These are phyloP conservation scores for Pollenia angustigena DNA, from an alignment of 2,888 invertebrate genomes.

Conservation along the genomic window DNA sequence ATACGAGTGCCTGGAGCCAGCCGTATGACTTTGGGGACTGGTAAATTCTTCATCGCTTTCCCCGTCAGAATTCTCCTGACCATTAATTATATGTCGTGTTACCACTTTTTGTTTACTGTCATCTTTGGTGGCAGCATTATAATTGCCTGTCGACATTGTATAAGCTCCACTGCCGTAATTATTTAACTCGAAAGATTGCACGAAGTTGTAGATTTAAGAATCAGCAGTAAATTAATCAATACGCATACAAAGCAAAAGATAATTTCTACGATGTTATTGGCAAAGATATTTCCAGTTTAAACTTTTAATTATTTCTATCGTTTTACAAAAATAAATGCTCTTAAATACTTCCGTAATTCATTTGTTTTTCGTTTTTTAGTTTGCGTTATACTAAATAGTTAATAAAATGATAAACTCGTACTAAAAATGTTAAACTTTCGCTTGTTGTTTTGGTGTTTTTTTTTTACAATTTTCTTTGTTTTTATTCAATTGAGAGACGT, in stretches of 20 bases:
- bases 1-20: slow-evolving; percentile 57
- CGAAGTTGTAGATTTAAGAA: slow-evolving; percentile 24
- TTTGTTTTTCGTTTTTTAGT: slow-evolving; percentile 12
- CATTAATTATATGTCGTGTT: slow-evolving; percentile 64
- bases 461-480: slow-evolving; percentile 54
- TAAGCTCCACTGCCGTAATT: slow-evolving; percentile 70
- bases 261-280: slow-evolving; percentile 1
- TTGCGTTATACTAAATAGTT: slow-evolving; percentile 1
- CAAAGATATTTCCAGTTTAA: not conserved
- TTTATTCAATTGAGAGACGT: slow-evolving; percentile 1
- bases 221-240: slow-evolving; percentile 6
- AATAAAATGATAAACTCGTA: slow-evolving; percentile 31
- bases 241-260: slow-evolving; percentile 32
- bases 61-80: slow-evolving; percentile 85
- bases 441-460: slow-evolving; percentile 48
- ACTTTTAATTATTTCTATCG: not conserved
- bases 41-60: slow-evolving; percentile 85
- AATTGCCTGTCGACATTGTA: slow-evolving; percentile 65
- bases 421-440: slow-evolving; percentile 35
- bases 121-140: slow-evolving; percentile 48
- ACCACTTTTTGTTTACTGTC: slow-evolving; percentile 43
- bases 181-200: slow-evolving; percentile 68
- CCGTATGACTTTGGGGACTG: slow-evolving; percentile 73
- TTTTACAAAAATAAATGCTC: slow-evolving; percentile 38
- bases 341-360: slow-evolving; percentile 43